These are phyloP conservation scores for Pecten maximus DNA, from an alignment of 2,888 invertebrate genomes.

Conservation along the genomic window DNA sequence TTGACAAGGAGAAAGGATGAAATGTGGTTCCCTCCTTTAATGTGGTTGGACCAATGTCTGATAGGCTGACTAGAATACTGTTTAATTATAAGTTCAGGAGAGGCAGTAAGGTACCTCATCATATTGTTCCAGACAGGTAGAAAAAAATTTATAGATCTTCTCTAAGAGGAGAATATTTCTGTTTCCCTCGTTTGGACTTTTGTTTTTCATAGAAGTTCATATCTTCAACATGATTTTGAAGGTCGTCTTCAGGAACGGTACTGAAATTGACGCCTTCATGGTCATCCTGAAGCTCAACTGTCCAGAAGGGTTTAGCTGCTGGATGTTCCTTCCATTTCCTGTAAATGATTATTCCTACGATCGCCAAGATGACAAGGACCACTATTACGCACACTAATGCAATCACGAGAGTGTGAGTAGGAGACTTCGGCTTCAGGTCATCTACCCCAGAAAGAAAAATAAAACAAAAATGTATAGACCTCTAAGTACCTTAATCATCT, in stretches of 20 bases:
- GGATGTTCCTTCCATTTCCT: constrained; percentile 63
- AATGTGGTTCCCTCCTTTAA: not conserved
- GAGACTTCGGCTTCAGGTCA: constrained; percentile 39
- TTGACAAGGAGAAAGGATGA: not conserved
- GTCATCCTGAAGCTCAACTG: constrained; percentile 75
- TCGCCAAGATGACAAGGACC: constrained; percentile 62
- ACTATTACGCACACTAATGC: constrained; percentile 66
- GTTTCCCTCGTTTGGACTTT: constrained; percentile 48
- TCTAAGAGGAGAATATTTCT: constrained; percentile 51
- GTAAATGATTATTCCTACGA: constrained; percentile 69
- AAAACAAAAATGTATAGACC: not conserved
- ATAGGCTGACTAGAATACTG: not conserved
- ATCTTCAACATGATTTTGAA: constrained; percentile 64
- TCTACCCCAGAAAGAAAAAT: constrained; percentile 38
- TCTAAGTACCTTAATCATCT: too few relatives aligned
- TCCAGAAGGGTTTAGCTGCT: constrained; percentile 72
- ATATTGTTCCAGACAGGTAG: not conserved
- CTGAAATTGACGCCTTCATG: constrained; percentile 77
- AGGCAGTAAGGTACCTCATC: not conserved
- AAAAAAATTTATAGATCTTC: constrained; percentile 44
- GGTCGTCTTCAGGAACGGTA: constrained; percentile 69
- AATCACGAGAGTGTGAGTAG: constrained; percentile 58
- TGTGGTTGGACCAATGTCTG: not conserved
- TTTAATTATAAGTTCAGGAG: not conserved
- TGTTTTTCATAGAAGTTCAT: constrained; percentile 67